phyloP scores from a whole-genome alignment of 2,113 vertebrate genomes.

The Microcebus griseorufus region DNA sequence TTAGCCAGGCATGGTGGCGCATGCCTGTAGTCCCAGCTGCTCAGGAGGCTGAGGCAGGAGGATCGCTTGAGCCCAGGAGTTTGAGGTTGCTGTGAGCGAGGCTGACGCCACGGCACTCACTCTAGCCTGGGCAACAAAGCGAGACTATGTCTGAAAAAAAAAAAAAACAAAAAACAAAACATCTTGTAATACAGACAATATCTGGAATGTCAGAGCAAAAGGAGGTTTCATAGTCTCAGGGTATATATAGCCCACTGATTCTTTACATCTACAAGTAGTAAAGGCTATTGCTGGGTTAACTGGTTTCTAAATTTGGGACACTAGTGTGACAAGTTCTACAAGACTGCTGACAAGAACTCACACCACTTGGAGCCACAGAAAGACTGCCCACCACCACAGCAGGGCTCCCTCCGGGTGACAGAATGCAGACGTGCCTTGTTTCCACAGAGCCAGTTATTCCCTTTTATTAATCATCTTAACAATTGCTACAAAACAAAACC shows the following conservation, averaged over 20 bases:
- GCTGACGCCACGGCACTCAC: too few species aligned
- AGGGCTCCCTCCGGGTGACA: neutral
- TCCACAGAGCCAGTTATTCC: neutral
- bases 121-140: too few species aligned
- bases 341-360: neutral
- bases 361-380: neutral
- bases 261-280: neutral
- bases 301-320: conserved; percentile 41
- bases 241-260: neutral
- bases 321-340: conserved; percentile 39
- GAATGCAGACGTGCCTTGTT: neutral
- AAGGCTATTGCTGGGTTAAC: neutral
- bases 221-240: neutral
- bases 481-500: neutral
- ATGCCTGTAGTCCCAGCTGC: too few species aligned
- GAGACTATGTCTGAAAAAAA: too few species aligned
- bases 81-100: too few species aligned
- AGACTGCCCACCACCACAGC: neutral
- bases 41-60: too few species aligned
- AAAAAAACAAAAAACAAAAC: too few species aligned
- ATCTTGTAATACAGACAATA: neutral
- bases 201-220: conserved; percentile 21
- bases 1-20: too few species aligned
- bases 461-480: neutral
- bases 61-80: too few species aligned